Evolutionary conservation across 2,888 invertebrate species (phyloP).

Genomic region (Scelioninae gen. 1): DNA sequence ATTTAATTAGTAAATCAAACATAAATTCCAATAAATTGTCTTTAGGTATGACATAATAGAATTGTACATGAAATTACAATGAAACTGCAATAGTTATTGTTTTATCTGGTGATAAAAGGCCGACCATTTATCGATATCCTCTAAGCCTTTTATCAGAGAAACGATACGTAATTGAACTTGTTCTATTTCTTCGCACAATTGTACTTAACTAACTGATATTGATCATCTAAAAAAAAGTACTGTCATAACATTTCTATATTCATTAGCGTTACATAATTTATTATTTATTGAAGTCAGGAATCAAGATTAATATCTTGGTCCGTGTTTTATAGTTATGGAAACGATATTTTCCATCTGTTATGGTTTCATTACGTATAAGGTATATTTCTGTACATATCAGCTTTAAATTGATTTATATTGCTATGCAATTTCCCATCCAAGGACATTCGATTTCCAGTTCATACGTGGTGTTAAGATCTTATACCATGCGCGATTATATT

Average conservation of each 20-base stretch:
- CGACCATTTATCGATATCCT: conserved; percentile 8
- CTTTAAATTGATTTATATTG: conserved; percentile 29
- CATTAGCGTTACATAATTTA: conserved; percentile 37
- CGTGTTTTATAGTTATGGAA: conserved; percentile 6
- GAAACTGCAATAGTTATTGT: neutral
- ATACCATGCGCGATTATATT: conserved; percentile 3
- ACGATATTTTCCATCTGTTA: conserved; percentile 20
- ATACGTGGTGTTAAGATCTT: conserved; percentile 1
- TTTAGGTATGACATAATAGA: no score
- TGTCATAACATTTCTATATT: conserved; percentile 31
- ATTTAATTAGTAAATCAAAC: no score
- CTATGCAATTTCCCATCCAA: conserved; percentile 13
- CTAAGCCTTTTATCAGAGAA: conserved; percentile 8
- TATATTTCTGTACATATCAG: conserved; percentile 31
- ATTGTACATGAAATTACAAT: neutral
- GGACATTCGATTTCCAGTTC: conserved; percentile 15
- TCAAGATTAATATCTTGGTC: conserved; percentile 27
- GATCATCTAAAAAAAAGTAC: conserved; percentile 8
- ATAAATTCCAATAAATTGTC: no score
- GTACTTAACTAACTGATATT: neutral
- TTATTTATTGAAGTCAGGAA: conserved; percentile 22
- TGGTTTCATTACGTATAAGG: conserved; percentile 12
- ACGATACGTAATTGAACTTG: conserved; percentile 19
- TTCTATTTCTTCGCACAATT: conserved; percentile 15
- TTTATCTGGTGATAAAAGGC: conserved; percentile 20